Evolutionary conservation across 2,113 vertebrate genomes (phyloP).

Genomic region (Oncorhynchus kisutch): DNA sequence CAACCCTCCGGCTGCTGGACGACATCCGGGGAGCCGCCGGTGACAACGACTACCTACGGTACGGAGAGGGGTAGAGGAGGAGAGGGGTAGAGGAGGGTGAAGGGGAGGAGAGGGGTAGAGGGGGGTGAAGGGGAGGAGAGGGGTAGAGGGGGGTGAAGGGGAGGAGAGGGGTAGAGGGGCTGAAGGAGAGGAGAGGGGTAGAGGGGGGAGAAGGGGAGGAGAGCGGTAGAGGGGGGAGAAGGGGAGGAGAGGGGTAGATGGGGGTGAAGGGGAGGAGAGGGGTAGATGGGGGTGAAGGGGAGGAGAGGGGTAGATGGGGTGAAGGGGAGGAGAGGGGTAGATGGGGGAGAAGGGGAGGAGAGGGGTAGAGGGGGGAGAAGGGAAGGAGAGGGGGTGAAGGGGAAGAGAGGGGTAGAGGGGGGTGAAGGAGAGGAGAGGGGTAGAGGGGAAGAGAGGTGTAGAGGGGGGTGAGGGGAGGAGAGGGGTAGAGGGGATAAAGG

Average conservation of each 20-base stretch:
- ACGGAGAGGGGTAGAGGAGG: background rate
- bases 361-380: too few species aligned
- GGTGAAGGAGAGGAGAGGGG: too few species aligned
- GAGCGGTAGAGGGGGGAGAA: background rate
- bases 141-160: background rate
- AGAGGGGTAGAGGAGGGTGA: background rate
- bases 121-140: background rate
- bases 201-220: background rate
- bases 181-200: background rate
- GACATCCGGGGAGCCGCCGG: slow-evolving; percentile 65
- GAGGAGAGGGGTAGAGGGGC: background rate
- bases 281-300: too few species aligned
- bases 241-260: too few species aligned
- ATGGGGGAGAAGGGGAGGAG: too few species aligned
- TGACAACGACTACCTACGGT: slow-evolving; percentile 25
- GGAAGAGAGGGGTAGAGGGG: too few species aligned
- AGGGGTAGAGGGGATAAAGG: background rate
- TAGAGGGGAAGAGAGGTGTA: background rate
- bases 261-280: too few species aligned
- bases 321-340: too few species aligned
- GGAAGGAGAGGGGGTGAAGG: too few species aligned
- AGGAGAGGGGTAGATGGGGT: background rate
- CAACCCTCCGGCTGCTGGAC: slow-evolving; percentile 66
- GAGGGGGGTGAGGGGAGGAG: background rate
- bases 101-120: background rate